Evolutionary conservation across 2,797 vertebrate species (phyloP).

Genomic region (Garrulus glandarius): DNA sequence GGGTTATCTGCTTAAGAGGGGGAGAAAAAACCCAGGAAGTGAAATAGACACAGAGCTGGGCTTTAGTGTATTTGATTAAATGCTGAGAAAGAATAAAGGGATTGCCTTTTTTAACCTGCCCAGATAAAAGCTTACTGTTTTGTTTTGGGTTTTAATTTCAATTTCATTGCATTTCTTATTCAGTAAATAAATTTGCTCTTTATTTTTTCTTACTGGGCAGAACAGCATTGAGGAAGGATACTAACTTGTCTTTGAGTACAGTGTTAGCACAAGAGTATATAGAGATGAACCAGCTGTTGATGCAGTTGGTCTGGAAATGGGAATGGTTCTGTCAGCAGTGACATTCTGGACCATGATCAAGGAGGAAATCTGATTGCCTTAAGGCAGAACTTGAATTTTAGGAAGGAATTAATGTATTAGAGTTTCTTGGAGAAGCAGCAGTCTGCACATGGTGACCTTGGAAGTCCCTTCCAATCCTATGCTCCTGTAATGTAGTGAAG

Average conservation of each 20-base stretch:
- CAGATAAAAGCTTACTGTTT: neutral
- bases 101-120: neutral
- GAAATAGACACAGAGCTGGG: neutral
- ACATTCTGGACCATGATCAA: neutral
- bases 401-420: neutral
- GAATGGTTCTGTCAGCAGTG: neutral
- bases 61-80: neutral
- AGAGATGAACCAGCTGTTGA: neutral
- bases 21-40: fast-evolving
- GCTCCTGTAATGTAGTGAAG: neutral
- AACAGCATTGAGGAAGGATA: neutral
- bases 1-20: neutral
- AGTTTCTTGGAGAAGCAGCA: neutral
- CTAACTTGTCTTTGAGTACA: neutral
- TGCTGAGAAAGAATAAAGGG: neutral
- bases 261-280: neutral
- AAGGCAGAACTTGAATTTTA: neutral
- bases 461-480: neutral
- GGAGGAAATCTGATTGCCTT: neutral
- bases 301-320: neutral
- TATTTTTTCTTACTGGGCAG: neutral
- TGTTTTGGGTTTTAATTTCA: neutral
- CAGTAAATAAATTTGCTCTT: neutral
- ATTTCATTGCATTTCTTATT: neutral
- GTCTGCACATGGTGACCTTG: neutral